phyloP scores from a whole-genome alignment of 1,140 invertebrate genomes.

The Melipona quadrifasciata region DNA sequence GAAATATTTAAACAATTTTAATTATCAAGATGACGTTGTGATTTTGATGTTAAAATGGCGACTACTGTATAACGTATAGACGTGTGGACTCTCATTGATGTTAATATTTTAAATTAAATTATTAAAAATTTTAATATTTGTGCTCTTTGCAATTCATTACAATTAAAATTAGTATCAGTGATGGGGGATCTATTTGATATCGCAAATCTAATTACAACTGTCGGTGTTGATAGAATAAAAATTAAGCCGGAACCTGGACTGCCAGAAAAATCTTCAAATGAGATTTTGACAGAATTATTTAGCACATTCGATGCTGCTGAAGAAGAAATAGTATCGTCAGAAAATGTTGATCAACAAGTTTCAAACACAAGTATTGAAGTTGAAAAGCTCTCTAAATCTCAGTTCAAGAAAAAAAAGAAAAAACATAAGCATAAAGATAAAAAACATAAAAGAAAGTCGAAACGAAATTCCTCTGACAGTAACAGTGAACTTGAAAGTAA shows the following conservation, averaged over 20 bases:
- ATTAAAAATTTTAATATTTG: neutral
- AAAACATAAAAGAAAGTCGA: slow-evolving; percentile 82
- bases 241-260: slow-evolving; percentile 80
- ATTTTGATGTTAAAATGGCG: slow-evolving; percentile 24
- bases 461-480: slow-evolving; percentile 81
- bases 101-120: neutral
- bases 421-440: slow-evolving; percentile 82
- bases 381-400: slow-evolving; percentile 75
- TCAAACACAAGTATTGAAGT: slow-evolving; percentile 75
- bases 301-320: slow-evolving; percentile 85
- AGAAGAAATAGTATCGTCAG: slow-evolving; percentile 59
- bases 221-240: slow-evolving; percentile 79
- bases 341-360: slow-evolving; percentile 68
- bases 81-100: neutral
- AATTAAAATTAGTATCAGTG: neutral
- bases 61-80: neutral
- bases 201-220: slow-evolving; percentile 78
- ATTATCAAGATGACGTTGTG: slow-evolving; percentile 13
- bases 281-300: slow-evolving; percentile 91
- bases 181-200: slow-evolving; percentile 80
- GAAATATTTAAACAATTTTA: neutral
- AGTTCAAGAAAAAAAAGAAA: slow-evolving; percentile 77
- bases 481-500: slow-evolving; percentile 78
- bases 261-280: slow-evolving; percentile 87
- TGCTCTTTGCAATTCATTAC: neutral